These are phyloP conservation scores for Nipponia nippon DNA, from an alignment of 2,113 vertebrate species.

Conservation along the genomic window DNA sequence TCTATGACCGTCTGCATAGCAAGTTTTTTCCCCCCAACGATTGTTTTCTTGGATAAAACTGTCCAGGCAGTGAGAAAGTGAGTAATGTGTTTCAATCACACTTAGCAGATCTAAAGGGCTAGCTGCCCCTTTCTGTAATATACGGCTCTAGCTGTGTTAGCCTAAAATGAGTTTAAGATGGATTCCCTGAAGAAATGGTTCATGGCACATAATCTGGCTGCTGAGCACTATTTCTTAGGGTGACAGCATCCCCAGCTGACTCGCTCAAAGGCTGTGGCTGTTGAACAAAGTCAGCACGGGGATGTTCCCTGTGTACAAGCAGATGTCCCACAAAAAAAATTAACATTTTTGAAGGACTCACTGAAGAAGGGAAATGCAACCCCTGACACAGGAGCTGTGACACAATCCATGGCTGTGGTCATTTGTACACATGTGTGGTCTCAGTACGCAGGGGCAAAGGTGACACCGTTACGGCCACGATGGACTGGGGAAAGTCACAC, in stretches of 20 bases:
- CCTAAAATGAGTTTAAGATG: conserved; percentile 48
- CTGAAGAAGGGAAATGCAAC: neutral
- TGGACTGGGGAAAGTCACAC: neutral
- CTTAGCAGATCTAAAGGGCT: conserved; percentile 18
- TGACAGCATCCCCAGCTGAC: neutral
- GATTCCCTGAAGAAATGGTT: neutral
- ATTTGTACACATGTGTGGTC: neutral
- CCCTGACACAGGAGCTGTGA: neutral
- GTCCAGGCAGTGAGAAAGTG: neutral
- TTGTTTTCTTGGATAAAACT: conserved; percentile 21
- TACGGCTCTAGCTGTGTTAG: neutral
- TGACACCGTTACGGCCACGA: rapidly evolving
- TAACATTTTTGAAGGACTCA: neutral
- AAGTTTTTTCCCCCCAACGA: neutral
- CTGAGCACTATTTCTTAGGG: neutral
- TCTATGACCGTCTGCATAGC: neutral
- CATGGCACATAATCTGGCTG: neutral
- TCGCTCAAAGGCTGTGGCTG: neutral
- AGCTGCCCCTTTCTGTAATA: neutral
- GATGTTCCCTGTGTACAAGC: neutral
- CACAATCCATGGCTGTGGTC: rapidly evolving
- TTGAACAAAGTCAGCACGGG: neutral
- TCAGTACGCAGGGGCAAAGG: neutral
- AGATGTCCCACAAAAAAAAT: neutral
- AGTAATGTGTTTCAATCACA: conserved; percentile 36